Evolutionary conservation across 2,797 vertebrate species (phyloP).

Genomic region (Cetoscarus ocellatus): DNA sequence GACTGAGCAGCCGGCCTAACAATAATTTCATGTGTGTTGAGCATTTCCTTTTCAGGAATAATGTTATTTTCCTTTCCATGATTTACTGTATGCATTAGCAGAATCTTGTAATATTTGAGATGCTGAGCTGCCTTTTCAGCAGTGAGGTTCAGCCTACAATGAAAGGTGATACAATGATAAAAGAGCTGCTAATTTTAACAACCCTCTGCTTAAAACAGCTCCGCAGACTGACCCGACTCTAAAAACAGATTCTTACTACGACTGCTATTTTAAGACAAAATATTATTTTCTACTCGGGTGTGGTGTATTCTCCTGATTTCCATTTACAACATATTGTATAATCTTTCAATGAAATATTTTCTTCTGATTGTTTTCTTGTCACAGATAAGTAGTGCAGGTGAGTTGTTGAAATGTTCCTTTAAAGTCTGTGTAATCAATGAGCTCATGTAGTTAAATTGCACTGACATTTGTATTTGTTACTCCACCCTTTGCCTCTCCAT

Average conservation of each 20-base stretch:
- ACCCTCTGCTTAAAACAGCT: slow-evolving; percentile 44
- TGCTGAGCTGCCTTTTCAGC: slow-evolving; percentile 30
- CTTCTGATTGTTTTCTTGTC: too few species aligned
- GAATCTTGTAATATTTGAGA: slow-evolving; percentile 25
- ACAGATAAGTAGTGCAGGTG: too few species aligned
- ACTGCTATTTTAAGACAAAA: slow-evolving; percentile 41
- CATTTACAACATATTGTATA: too few species aligned
- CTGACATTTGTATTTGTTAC: slow-evolving; percentile 20
- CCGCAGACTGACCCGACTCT: slow-evolving; percentile 13
- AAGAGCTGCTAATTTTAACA: slow-evolving; percentile 51
- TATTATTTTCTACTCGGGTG: neutral
- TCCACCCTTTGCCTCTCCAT: slow-evolving; percentile 24
- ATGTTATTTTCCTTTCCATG: neutral
- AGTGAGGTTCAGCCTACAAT: slow-evolving; percentile 29
- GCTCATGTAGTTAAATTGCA: slow-evolving; percentile 26
- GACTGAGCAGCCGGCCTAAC: neutral
- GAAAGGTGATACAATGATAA: slow-evolving; percentile 36
- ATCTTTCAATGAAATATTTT: too few species aligned
- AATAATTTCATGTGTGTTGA: too few species aligned
- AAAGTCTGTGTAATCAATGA: slow-evolving; percentile 12
- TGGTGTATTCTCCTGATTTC: neutral
- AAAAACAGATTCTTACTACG: slow-evolving; percentile 5
- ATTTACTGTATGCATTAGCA: slow-evolving; percentile 26
- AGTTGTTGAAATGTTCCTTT: neutral
- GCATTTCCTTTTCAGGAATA: neutral